Evolutionary conservation across 2,113 vertebrate species (phyloP).

Genomic region (Chionis minor): DNA sequence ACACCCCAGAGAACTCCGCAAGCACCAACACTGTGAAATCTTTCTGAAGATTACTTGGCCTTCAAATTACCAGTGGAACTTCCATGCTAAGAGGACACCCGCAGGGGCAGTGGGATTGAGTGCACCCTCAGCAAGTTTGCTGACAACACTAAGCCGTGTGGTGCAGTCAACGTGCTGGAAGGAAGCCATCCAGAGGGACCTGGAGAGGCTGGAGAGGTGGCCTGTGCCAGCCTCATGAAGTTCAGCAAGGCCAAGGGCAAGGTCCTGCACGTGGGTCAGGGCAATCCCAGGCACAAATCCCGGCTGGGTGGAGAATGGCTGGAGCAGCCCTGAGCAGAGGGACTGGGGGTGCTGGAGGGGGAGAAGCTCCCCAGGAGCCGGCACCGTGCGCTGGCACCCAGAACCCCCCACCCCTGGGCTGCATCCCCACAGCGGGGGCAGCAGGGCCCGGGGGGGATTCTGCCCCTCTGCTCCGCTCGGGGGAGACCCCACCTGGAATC

Average conservation of each 20-base stretch:
- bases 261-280: not conserved
- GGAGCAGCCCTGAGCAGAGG: not conserved
- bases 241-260: not conserved
- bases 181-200: not conserved
- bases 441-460: no score
- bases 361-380: not conserved
- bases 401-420: not conserved
- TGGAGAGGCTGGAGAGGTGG: no score
- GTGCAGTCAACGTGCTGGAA: not conserved
- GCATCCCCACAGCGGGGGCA: not conserved
- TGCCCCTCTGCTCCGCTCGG: not conserved
- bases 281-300: not conserved
- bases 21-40: not conserved
- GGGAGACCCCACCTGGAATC: not conserved
- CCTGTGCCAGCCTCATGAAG: not conserved
- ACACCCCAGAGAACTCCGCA: accelerated
- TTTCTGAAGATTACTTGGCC: not conserved
- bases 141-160: not conserved
- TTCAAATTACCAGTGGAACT: not conserved
- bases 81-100: not conserved
- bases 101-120: not conserved
- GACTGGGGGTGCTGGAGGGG: not conserved
- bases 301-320: not conserved
- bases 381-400: not conserved
- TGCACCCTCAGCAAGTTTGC: not conserved